Conservation (phyloP, 1,140 invertebrate genomes). For the Phymastichus coffea region DNA sequence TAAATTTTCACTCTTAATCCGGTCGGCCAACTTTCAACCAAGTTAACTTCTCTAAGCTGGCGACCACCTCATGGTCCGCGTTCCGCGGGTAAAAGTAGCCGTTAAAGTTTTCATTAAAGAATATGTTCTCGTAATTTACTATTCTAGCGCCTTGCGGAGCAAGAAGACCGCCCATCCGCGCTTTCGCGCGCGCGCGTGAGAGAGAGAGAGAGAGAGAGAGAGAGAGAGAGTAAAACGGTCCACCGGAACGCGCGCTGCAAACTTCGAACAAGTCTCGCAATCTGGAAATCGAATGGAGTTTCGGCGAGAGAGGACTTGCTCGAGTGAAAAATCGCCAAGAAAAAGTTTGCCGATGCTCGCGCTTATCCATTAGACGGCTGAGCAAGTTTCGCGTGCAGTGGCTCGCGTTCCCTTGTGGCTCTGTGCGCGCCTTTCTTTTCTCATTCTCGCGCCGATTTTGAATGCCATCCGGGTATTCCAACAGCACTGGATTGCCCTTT, state of each 20-base stretch:
- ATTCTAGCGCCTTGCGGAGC: neutral
- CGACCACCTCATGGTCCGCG: neutral
- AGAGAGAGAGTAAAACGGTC: neutral
- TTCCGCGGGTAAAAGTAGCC: conserved; percentile 16
- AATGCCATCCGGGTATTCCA: neutral
- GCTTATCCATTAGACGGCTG: conserved; percentile 43
- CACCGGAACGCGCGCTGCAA: conserved; percentile 28
- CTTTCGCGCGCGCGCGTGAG: neutral
- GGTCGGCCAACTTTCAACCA: conserved; percentile 2
- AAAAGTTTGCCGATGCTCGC: conserved; percentile 41
- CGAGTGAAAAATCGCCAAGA: conserved; percentile 47
- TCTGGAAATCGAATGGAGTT: conserved; percentile 48
- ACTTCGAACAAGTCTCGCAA: conserved; percentile 48
- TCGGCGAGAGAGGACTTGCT: conserved; percentile 40
- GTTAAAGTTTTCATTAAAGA: conserved; percentile 33
- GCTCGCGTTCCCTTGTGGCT: conserved; percentile 25
- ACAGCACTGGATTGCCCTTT: conserved; percentile 2
- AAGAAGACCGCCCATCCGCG: conserved; percentile 4
- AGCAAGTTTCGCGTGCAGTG: conserved; percentile 37
- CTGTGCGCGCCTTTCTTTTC: neutral
- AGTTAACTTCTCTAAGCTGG: conserved; percentile 2
- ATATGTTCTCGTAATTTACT: conserved; percentile 26
- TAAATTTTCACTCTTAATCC: conserved; percentile 11
- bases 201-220: conserved; percentile 4
- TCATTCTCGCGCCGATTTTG: no score